These are phyloP conservation scores for Shinisaurus crocodilurus DNA, from an alignment of 2,113 vertebrate genomes.

Conservation along the genomic window DNA sequence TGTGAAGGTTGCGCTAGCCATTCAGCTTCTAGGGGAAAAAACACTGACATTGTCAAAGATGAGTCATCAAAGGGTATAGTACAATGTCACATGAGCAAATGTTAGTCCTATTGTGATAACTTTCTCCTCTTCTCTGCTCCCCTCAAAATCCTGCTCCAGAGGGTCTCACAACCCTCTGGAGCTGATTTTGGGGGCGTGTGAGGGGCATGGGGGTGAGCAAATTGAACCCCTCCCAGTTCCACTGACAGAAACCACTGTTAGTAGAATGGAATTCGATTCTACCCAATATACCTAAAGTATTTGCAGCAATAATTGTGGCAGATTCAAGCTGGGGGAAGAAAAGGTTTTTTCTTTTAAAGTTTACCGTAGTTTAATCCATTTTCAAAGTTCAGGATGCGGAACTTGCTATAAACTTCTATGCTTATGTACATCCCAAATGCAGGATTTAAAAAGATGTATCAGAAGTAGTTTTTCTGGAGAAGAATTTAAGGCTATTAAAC, in stretches of 20 bases:
- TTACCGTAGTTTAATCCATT: not conserved
- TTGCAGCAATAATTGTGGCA: not conserved
- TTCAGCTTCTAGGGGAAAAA: slow-evolving; percentile 2
- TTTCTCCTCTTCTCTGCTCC: too few species aligned
- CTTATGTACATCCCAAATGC: not conserved
- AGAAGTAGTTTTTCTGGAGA: not conserved
- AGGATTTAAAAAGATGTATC: not conserved
- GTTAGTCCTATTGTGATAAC: too few species aligned
- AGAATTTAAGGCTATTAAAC: not conserved
- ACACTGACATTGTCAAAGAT: not conserved
- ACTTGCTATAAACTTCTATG: not conserved
- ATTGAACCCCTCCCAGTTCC: too few species aligned
- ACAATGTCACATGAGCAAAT: too few species aligned
- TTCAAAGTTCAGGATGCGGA: not conserved
- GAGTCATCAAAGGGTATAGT: too few species aligned
- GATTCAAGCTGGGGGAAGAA: not conserved
- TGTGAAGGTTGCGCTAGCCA: slow-evolving; percentile 13
- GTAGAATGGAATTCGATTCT: too few species aligned
- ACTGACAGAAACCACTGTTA: too few species aligned
- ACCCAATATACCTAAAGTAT: not conserved
- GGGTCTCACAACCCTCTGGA: too few species aligned
- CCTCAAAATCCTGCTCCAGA: too few species aligned
- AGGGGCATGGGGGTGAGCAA: too few species aligned
- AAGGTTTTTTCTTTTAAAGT: not conserved
- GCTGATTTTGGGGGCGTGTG: too few species aligned